Conservation (phyloP, 2,888 invertebrate species). For the Leucophenga maculata region DNA sequence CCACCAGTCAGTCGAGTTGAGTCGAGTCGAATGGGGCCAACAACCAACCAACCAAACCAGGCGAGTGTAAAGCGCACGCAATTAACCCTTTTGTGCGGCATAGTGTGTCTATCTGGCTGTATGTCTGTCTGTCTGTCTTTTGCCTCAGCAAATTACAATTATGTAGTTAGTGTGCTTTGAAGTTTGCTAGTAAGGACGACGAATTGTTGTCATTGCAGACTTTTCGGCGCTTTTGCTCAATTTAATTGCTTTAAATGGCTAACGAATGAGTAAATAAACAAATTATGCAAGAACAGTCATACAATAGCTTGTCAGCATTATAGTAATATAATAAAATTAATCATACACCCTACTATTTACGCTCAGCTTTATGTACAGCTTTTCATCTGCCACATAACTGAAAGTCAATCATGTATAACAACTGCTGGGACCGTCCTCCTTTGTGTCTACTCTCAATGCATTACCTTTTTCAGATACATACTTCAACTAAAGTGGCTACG, state of each 20-base stretch:
- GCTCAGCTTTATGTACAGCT: too few relatives aligned
- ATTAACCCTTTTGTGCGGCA: constrained; percentile 19
- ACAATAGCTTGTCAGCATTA: too few relatives aligned
- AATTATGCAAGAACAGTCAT: neutral
- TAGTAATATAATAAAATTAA: too few relatives aligned
- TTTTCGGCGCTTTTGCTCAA: neutral
- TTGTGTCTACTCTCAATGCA: too few relatives aligned
- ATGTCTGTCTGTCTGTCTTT: too few relatives aligned
- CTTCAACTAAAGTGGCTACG: neutral
- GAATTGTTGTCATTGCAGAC: neutral
- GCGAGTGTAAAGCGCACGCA: constrained; percentile 8
- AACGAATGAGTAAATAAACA: neutral
- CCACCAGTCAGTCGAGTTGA: too few relatives aligned
- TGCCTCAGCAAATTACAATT: constrained; percentile 16
- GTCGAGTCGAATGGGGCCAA: too few relatives aligned
- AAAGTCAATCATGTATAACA: constrained; percentile 17
- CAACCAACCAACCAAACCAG: neutral
- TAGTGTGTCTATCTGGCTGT: too few relatives aligned
- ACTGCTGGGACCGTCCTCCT: too few relatives aligned
- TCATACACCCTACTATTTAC: too few relatives aligned
- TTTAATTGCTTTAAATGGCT: neutral
- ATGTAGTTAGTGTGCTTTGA: constrained; percentile 14
- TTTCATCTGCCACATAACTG: neutral
- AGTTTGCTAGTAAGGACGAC: neutral
- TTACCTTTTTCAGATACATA: too few relatives aligned